These are phyloP conservation scores for Penaeus indicus DNA, from an alignment of 1,140 invertebrate species.

Conservation along the genomic window DNA sequence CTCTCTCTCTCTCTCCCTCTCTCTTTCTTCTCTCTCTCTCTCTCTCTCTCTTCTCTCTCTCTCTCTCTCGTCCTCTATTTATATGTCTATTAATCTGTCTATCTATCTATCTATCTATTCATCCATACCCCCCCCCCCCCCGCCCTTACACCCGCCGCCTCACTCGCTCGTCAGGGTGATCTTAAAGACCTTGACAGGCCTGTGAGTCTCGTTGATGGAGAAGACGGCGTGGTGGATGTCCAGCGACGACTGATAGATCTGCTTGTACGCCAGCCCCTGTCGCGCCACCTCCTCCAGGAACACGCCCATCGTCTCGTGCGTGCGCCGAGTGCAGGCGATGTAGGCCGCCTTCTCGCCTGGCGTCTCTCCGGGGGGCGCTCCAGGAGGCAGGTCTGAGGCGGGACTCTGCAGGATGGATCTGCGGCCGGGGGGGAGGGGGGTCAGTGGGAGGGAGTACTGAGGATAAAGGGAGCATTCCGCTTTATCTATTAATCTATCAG, in stretches of 20 bases:
- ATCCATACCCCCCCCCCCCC: neutral
- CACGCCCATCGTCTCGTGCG: slow-evolving; percentile 55
- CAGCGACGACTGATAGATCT: slow-evolving; percentile 57
- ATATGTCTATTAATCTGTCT: neutral
- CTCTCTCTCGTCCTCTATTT: too few species aligned
- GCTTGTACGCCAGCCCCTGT: slow-evolving; percentile 36
- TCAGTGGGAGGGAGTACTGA: too few species aligned
- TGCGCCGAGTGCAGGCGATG: slow-evolving; percentile 56
- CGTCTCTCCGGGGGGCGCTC: neutral
- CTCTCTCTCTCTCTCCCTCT: neutral
- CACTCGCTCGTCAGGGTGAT: slow-evolving; percentile 2
- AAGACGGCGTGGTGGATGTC: slow-evolving; percentile 60
- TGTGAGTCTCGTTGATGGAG: slow-evolving; percentile 58
- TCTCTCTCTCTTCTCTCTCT: too few species aligned
- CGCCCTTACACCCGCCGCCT: neutral
- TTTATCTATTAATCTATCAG: too few species aligned
- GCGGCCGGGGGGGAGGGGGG: too few species aligned
- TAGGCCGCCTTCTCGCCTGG: slow-evolving; percentile 21
- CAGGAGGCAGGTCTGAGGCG: too few species aligned
- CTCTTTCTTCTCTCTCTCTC: too few species aligned
- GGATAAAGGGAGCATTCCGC: too few species aligned
- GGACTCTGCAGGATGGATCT: neutral
- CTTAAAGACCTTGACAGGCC: slow-evolving; percentile 55
- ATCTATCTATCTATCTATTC: neutral
- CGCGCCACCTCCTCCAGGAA: slow-evolving; percentile 55